These are phyloP conservation scores for Gastrophysa polygoni DNA, from an alignment of 2,888 invertebrate species.

Conservation along the genomic window DNA sequence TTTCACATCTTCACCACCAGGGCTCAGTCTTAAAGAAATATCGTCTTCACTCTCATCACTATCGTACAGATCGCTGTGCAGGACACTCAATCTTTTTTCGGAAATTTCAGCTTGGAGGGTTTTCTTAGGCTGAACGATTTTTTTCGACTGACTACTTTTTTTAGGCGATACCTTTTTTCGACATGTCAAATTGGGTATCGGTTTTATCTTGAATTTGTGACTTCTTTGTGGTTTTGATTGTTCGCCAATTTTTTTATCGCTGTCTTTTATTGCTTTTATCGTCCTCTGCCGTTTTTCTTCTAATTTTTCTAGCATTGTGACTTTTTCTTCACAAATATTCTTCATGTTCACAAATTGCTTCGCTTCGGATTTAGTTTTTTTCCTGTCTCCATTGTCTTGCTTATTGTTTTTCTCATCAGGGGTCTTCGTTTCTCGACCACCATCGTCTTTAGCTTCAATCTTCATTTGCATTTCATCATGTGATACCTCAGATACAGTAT, in stretches of 20 bases:
- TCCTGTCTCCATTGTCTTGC: no score
- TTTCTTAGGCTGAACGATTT: slow-evolving; percentile 10
- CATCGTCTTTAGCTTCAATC: no score
- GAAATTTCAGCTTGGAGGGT: background rate
- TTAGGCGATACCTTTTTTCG: slow-evolving; percentile 23
- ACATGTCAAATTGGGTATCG: slow-evolving; percentile 22
- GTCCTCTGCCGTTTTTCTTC: slow-evolving; percentile 48
- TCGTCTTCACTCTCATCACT: background rate
- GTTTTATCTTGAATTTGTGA: slow-evolving; percentile 34
- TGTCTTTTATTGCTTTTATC: slow-evolving; percentile 40
- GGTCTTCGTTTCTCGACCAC: no score
- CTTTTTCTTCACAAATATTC: no score
- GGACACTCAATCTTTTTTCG: background rate
- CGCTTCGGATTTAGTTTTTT: no score
- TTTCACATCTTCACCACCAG: background rate
- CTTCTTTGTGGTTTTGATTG: slow-evolving; percentile 4
- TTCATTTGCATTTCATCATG: no score
- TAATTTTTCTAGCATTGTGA: slow-evolving; percentile 34
- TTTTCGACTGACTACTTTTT: no score
- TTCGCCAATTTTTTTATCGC: background rate
- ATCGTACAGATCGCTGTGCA: background rate
- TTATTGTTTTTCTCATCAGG: no score
- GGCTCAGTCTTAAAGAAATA: background rate
- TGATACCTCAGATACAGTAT: no score
- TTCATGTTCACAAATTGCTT: no score